Percentiles rank a stretch among this genome's conserved stretches.
These are phyloP conservation scores for Holothuria glaberrima DNA, from an alignment of 35 echinoderm and acorn worm species.

Conservation along the genomic window DNA sequence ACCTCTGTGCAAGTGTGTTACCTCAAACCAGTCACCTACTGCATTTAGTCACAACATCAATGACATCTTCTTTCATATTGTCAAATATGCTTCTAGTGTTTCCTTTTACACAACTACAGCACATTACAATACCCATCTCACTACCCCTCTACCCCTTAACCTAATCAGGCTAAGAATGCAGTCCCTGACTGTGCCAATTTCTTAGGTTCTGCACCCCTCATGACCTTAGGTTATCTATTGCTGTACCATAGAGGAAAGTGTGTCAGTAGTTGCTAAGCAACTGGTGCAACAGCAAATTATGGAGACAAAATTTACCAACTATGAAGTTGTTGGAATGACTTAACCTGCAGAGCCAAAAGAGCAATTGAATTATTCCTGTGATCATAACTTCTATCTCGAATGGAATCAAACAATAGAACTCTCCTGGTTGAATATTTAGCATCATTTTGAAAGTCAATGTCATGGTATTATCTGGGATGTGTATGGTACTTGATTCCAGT, in stretches of 20 bases:
- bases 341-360: constrained; percentile 34
- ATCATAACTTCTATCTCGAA: neutral
- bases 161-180: constrained; percentile 55
- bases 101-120: no score
- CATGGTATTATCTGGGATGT: no score
- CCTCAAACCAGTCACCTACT: no score
- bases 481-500: no score
- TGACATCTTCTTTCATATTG: no score
- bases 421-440: no score
- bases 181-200: constrained; percentile 50
- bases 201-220: constrained; percentile 32
- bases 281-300: constrained; percentile 22
- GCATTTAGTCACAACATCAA: no score
- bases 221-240: constrained; percentile 43
- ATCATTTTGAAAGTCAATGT: no score
- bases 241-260: constrained; percentile 8
- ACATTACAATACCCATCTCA: no score
- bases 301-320: neutral
- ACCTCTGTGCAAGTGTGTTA: no score
- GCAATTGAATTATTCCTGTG: constrained; percentile 50
- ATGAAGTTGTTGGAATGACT: neutral
- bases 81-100: no score
- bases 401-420: no score
- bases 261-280: constrained; percentile 6
- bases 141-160: constrained; percentile 20